Conservation (phyloP, 2,888 invertebrate genomes). For the Parapristionchus giblindavisi region DNA sequence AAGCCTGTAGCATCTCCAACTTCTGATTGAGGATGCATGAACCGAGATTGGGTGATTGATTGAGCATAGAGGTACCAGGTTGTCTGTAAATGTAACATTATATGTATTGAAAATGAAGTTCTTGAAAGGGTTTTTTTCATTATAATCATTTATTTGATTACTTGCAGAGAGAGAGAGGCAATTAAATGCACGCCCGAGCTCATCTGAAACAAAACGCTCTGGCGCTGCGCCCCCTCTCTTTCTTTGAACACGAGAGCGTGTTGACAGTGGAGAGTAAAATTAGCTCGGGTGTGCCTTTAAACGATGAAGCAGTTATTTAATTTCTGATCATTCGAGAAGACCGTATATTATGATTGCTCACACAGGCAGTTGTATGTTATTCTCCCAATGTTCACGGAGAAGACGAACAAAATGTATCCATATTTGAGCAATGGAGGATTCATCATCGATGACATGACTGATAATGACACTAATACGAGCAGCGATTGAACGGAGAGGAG, state of each 20-base stretch:
- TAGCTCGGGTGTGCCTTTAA: no score
- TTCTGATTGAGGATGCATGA: slow-evolving; percentile 90
- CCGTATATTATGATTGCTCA: slow-evolving; percentile 25
- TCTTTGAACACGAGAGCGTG: no score
- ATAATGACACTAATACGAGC: slow-evolving; percentile 22
- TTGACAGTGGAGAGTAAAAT: no score
- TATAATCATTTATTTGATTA: no score
- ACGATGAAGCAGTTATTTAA: not conserved
- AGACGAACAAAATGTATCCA: slow-evolving; percentile 94
- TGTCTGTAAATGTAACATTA: no score
- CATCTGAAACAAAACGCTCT: no score
- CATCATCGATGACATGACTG: slow-evolving; percentile 27
- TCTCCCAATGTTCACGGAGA: slow-evolving; percentile 88
- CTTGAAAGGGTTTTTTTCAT: no score
- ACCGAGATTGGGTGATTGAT: slow-evolving; percentile 47
- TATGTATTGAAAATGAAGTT: no score
- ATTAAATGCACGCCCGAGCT: no score
- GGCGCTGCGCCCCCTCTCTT: no score
- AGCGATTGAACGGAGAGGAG: slow-evolving; percentile 31
- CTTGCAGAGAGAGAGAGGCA: no score
- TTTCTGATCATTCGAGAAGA: not conserved
- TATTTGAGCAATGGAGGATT: slow-evolving; percentile 24
- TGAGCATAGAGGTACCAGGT: no score
- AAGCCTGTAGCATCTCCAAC: slow-evolving; percentile 80
- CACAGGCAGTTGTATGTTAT: slow-evolving; percentile 82